Evolutionary conservation across 2,113 vertebrate species (phyloP).

Genomic region (Eonycteris spelaea): DNA sequence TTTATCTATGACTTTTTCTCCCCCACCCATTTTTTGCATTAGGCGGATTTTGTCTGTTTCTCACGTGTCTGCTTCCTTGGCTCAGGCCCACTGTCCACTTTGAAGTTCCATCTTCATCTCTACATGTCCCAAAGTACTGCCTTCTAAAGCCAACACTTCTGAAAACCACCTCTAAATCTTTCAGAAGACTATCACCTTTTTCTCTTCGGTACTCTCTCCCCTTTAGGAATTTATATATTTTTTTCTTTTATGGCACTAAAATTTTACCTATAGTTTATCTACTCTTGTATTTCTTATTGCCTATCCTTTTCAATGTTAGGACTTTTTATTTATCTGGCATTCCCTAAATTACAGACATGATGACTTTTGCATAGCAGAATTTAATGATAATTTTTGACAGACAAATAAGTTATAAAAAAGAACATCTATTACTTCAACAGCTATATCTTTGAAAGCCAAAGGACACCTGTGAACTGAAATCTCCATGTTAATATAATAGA

Average conservation of each 20-base stretch:
- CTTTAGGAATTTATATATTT: background rate
- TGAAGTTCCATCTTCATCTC: background rate
- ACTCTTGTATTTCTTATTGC: background rate
- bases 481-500: background rate
- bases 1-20: background rate
- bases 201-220: background rate
- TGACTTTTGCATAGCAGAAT: background rate
- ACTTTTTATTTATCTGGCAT: background rate
- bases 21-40: background rate
- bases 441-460: background rate
- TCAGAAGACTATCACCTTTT: background rate
- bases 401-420: background rate
- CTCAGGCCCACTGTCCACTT: background rate
- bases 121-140: background rate
- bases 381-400: background rate
- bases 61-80: background rate
- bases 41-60: background rate
- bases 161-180: background rate
- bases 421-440: background rate
- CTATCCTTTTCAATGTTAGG: background rate
- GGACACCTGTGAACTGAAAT: background rate
- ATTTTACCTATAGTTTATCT: background rate
- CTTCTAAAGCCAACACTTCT: background rate
- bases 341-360: background rate
- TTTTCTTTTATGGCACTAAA: background rate